Percentiles rank a stretch among this genome's conserved stretches.
These are phyloP conservation scores for Pelobates cultripes DNA, from an alignment of 2,797 vertebrate species.

Conservation along the genomic window DNA sequence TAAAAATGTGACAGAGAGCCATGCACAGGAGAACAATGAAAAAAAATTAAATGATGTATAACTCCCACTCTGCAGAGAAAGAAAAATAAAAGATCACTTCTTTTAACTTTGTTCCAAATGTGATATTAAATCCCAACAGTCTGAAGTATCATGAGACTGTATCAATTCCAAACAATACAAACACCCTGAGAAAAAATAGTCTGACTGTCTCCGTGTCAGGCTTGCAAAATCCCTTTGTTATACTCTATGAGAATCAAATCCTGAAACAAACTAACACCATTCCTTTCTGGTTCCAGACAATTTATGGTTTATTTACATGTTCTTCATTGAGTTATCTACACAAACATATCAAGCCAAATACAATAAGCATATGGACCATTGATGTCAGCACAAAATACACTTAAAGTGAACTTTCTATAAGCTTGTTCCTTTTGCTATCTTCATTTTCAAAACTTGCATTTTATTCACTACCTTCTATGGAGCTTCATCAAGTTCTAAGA, in stretches of 20 bases:
- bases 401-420: not conserved
- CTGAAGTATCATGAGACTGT: not conserved
- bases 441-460: too few species aligned
- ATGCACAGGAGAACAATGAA: too few species aligned
- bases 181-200: not conserved
- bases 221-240: not conserved
- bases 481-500: too few species aligned
- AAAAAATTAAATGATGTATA: not conserved
- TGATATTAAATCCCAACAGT: not conserved
- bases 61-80: not conserved
- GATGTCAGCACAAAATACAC: not conserved
- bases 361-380: not conserved
- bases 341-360: not conserved
- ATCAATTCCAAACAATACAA: not conserved
- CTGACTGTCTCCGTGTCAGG: too few species aligned
- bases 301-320: not conserved
- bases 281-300: not conserved
- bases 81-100: not conserved
- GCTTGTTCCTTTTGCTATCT: too few species aligned
- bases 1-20: too few species aligned
- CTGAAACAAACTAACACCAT: not conserved
- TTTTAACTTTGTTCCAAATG: not conserved
- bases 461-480: too few species aligned
- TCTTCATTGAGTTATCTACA: not conserved
- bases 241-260: not conserved